Evolutionary conservation across 2,888 invertebrate species (phyloP).

Genomic region (Habrosyne pyritoides): DNA sequence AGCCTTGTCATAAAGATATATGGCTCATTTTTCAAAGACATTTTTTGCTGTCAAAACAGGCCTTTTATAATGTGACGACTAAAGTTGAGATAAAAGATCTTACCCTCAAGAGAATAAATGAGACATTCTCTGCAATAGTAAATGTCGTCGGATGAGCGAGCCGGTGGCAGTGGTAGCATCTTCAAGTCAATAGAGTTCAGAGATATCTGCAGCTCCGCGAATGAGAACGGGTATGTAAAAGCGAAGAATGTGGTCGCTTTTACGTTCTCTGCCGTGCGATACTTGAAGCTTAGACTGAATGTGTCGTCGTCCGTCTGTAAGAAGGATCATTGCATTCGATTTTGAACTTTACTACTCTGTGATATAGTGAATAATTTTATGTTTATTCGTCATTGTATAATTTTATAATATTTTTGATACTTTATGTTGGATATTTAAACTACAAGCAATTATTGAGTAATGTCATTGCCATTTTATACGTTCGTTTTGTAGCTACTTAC

Average conservation of each 20-base stretch:
- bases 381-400: too few species aligned
- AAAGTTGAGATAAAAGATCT: background rate
- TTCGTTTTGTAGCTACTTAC: constrained; percentile 79
- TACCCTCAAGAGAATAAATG: constrained; percentile 89
- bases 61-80: too few species aligned
- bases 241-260: constrained; percentile 92
- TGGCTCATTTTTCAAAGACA: too few species aligned
- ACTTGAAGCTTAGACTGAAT: constrained; percentile 90
- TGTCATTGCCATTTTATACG: too few species aligned
- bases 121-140: constrained; percentile 93
- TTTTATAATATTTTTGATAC: too few species aligned
- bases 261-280: constrained; percentile 87
- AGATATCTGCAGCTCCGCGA: constrained; percentile 90
- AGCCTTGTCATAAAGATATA: too few species aligned
- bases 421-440: too few species aligned
- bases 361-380: too few species aligned
- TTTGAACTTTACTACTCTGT: background rate
- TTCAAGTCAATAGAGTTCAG: constrained; percentile 87
- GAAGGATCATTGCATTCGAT: background rate
- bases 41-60: too few species aligned
- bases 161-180: constrained; percentile 71
- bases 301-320: constrained; percentile 87
- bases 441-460: too few species aligned
- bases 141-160: constrained; percentile 85
- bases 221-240: constrained; percentile 95